Percentiles rank a stretch among this genome's conserved stretches.
Conservation (phyloP, 2,888 invertebrate species). For the Acronicta alni region DNA sequence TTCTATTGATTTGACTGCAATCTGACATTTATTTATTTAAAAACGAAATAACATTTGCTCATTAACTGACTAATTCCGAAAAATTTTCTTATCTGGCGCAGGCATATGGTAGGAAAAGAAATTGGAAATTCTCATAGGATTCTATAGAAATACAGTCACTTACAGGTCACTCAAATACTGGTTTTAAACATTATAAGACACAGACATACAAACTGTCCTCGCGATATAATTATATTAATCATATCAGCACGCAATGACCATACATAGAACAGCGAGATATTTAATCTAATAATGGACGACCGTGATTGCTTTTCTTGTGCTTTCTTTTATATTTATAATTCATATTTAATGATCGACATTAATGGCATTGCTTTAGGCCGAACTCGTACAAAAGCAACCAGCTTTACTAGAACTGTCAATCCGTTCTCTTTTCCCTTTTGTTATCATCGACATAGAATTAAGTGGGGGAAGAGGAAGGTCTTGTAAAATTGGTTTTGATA, state of each 20-base stretch:
- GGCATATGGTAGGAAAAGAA: too few relatives aligned
- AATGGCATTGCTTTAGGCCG: slow-evolving; percentile 84
- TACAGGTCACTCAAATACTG: too few relatives aligned
- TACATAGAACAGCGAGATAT: slow-evolving; percentile 73
- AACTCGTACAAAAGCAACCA: slow-evolving; percentile 67
- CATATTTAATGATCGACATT: slow-evolving; percentile 89
- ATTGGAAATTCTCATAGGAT: too few relatives aligned
- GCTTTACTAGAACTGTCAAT: slow-evolving; percentile 64
- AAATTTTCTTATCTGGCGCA: too few relatives aligned
- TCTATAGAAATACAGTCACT: too few relatives aligned
- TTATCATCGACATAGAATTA: slow-evolving; percentile 39
- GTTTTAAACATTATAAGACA: neutral
- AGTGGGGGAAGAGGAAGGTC: slow-evolving; percentile 51
- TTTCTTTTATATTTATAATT: slow-evolving; percentile 89
- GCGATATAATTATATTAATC: slow-evolving; percentile 32
- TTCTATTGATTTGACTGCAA: too few relatives aligned
- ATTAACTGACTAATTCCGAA: too few relatives aligned
- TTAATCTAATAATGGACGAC: slow-evolving; percentile 85
- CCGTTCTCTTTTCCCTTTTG: slow-evolving; percentile 46
- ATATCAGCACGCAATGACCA: slow-evolving; percentile 48
- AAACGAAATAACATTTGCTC: too few relatives aligned
- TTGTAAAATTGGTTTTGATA: slow-evolving; percentile 66
- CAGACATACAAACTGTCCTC: slow-evolving; percentile 33
- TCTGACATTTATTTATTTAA: too few relatives aligned
- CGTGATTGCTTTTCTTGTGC: slow-evolving; percentile 86